These are phyloP conservation scores for Clistopyga incitator DNA, from an alignment of 2,888 invertebrate genomes.

Conservation along the genomic window DNA sequence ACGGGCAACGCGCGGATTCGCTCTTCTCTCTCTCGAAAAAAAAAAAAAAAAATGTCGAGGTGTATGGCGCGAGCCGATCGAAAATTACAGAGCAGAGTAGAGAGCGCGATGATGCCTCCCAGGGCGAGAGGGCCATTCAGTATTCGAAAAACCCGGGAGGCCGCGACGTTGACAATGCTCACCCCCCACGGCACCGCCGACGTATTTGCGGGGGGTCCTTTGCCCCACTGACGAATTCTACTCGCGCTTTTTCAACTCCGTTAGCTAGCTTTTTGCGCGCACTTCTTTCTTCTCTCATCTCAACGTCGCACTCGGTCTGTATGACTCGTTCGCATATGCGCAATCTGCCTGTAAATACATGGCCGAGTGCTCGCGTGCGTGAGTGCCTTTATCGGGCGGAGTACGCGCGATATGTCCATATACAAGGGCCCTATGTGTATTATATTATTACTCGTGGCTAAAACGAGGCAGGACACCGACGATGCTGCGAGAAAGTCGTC, in stretches of 20 bases:
- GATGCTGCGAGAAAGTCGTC: no score
- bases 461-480: conserved; percentile 7
- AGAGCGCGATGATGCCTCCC: conserved; percentile 82
- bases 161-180: conserved; percentile 80
- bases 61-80: conserved; percentile 72
- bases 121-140: conserved; percentile 81
- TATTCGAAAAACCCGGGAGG: conserved; percentile 77
- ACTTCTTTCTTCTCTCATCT: conserved; percentile 43
- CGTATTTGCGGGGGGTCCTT: conserved; percentile 80
- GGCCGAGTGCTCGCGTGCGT: conserved; percentile 18
- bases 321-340: conserved; percentile 34
- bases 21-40: conserved; percentile 57
- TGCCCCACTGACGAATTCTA: conserved; percentile 73
- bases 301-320: conserved; percentile 5
- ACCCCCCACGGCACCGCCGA: conserved; percentile 76
- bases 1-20: conserved; percentile 56
- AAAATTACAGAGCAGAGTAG: conserved; percentile 80
- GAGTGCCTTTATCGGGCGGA: conserved; percentile 12
- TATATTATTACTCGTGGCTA: conserved; percentile 45
- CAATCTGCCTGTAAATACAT: conserved; percentile 37
- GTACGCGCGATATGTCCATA: neutral
- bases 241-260: conserved; percentile 64
- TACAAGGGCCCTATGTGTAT: conserved; percentile 26
- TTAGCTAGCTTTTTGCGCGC: conserved; percentile 10
- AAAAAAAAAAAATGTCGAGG: conserved; percentile 68